Evolutionary conservation across 2,113 vertebrate species (phyloP), one percentile per base, ranked within the genome.

Genomic region (Nannobrachium achirus): DNA sequence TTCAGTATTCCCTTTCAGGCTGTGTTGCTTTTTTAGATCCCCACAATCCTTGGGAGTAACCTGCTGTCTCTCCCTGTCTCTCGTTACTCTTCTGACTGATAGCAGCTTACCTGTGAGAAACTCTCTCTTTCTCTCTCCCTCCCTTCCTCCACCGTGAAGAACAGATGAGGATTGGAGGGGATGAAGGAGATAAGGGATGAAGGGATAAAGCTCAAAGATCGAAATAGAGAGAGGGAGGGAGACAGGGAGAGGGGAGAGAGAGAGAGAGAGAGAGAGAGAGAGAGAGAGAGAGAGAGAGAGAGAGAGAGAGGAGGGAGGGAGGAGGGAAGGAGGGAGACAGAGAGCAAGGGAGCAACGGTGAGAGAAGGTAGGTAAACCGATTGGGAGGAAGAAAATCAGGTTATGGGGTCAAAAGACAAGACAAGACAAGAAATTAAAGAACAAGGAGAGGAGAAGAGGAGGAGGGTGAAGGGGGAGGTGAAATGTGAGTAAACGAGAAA

Each of bases 181-280:
- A 93, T 93, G 91, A 93, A 90, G 89, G 89, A 92, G 91, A 93
- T 93, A 90, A 93, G 79, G 89, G 90, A 92, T 92, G 91, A 92
- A 88, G 81, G 85, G 91, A 93, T 93, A 92, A 90, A 91, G 91
- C 80, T 81, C 87, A 89, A 83, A 86, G 92, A 90, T 92, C 79
- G 87, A 89, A 92, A 90, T 86, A 91, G 82, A 88, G 85, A 88
- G 42, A 56, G 59, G 18, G 49, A 49, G 16, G 55, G 55, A 25
- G 42, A 67, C 33, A 69, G 51, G 25, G 56, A 20, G 56, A 8
- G 11, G 15, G n/a, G 60, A 18, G 19, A 56, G 13, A 41, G 68
- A 51, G 45, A 48, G 46, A 40, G 59, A 61, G 48, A 39, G 20
- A 8, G 19, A 20, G 15, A 44, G 40, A 46, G 52, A 15, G 11